phyloP scores from a whole-genome alignment of 2,113 vertebrate genomes.

The Empidonax traillii region DNA sequence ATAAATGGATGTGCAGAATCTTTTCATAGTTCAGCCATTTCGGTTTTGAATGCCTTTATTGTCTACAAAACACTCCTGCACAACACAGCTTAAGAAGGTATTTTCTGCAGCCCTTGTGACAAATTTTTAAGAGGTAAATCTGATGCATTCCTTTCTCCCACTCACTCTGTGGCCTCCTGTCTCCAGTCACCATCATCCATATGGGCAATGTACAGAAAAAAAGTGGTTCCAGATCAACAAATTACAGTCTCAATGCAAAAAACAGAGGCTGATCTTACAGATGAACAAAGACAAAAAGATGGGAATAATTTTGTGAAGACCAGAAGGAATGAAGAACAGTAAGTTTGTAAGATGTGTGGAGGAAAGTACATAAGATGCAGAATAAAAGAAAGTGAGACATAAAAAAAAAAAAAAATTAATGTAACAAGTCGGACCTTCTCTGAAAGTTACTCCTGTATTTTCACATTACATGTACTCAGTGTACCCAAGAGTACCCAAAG shows the following conservation, averaged over 20 bases:
- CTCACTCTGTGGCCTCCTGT: background rate
- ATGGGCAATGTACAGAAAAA: background rate
- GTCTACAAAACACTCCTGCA: background rate
- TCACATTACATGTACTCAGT: fast-evolving
- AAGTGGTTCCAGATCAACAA: background rate
- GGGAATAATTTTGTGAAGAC: background rate
- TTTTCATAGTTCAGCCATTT: background rate
- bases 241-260: background rate
- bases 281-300: background rate
- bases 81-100: background rate
- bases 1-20: background rate
- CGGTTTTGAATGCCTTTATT: background rate
- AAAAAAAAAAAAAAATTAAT: background rate
- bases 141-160: background rate
- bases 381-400: background rate
- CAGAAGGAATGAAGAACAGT: background rate
- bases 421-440: background rate
- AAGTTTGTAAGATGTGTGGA: background rate
- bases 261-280: background rate
- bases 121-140: background rate
- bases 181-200: background rate
- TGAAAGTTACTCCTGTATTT: background rate
- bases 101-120: background rate
- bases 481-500: background rate
- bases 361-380: background rate